These are phyloP conservation scores for Circaetus cinerascens DNA, from an alignment of 2,113 vertebrate species.

Conservation along the genomic window DNA sequence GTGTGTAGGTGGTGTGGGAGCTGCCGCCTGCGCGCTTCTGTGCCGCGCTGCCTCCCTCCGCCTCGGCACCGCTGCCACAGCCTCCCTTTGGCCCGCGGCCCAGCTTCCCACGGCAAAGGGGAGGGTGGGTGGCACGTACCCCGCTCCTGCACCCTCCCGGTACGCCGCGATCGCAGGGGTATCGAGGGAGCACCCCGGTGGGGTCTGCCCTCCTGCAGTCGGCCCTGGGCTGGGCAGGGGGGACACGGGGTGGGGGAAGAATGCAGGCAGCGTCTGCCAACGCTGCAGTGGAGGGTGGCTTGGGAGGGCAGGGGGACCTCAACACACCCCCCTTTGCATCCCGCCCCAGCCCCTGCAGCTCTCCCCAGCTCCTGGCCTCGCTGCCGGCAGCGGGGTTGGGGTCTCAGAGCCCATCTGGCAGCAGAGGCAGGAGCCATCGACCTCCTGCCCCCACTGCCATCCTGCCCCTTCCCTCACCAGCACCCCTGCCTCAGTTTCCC, in stretches of 20 bases:
- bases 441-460: accelerated
- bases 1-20: neutral
- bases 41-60: neutral
- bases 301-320: too few relatives aligned
- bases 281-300: accelerated
- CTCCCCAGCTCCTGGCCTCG: accelerated
- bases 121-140: accelerated
- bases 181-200: accelerated
- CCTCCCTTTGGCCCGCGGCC: neutral
- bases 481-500: neutral
- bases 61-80: neutral
- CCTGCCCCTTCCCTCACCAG: neutral
- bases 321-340: neutral
- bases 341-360: neutral
- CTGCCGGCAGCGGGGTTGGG: neutral
- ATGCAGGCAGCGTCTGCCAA: neutral
- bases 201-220: neutral
- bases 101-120: neutral
- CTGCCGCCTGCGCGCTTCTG: accelerated
- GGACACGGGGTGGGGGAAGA: neutral
- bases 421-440: neutral
- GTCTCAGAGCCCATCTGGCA: neutral
- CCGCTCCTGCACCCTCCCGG: accelerated
- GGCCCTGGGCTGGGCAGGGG: neutral
- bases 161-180: accelerated